Evolutionary conservation across 2,888 invertebrate species (phyloP).

Genomic region (Metalampra italica): DNA sequence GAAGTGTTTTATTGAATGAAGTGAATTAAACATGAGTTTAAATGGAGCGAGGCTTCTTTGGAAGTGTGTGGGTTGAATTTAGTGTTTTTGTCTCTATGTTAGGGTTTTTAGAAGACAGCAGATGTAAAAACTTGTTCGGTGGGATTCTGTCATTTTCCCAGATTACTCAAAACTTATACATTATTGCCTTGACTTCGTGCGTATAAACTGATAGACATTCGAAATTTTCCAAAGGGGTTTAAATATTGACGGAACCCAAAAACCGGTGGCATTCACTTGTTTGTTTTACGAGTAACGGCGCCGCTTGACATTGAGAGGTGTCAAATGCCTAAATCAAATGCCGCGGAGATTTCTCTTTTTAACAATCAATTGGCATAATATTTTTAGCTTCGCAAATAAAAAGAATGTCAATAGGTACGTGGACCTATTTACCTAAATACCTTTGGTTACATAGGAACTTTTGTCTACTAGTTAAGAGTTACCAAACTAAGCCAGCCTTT

Average conservation of each 20-base stretch:
- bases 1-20: neutral
- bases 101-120: no score
- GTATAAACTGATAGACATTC: no score
- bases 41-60: conserved; percentile 16
- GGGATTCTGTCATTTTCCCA: no score
- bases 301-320: conserved; percentile 34
- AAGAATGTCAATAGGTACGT: neutral
- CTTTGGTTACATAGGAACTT: neutral
- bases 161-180: no score
- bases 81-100: neutral
- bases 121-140: no score
- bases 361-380: conserved; percentile 1
- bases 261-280: conserved; percentile 7
- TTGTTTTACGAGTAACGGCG: conserved; percentile 10
- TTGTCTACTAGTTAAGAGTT: no score
- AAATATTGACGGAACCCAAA: no score
- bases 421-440: neutral
- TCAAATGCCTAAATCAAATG: conserved; percentile 31
- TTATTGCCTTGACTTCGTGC: no score
- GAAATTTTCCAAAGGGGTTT: no score
- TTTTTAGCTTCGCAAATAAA: neutral
- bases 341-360: conserved; percentile 36
- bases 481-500: no score
- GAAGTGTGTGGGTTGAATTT: conserved; percentile 9
- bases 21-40: conserved; percentile 20